Evolutionary conservation across 2,113 vertebrate genomes (phyloP), one percentile per base, ranked within the genome.

Genomic region (Eretmochelys imbricata): DNA sequence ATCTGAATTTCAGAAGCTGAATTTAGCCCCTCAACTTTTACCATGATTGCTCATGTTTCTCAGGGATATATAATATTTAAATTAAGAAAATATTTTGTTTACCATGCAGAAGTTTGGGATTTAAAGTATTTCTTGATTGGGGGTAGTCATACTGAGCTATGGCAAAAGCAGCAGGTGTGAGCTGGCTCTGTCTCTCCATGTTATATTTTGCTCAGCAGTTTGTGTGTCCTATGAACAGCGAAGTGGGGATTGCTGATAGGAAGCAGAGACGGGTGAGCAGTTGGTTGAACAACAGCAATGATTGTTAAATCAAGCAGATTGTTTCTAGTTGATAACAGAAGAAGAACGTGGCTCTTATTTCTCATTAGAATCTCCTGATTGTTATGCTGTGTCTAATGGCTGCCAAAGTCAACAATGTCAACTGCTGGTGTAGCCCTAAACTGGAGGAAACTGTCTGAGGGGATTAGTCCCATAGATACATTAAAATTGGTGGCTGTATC

Each of bases 241-340:
- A 75, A 65, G 42, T 48, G 89, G 90, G 89, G 75, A 62, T 57
- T 62, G 54, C 87, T 55, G 91, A 82, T 62, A 78, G 83, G 92
- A 75, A 48, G 78, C 35, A 55, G 79, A 87, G 65, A 82, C 48
- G 31, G 48, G 48, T 75, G 82, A 78, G 3, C 11, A 53, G 75
- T 91, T 92, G 62, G 82, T 76, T 54, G 91, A 79, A 91, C 93
- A 93, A 93, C 94, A 82, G 85, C 62, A 92, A 35, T 24, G 65
- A 50, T 93, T 94, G 85, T 88, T 94, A 93, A 94, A 96, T 92
- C n/a, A 42, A 42, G 57, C 62, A 49, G 62, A 84, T 83, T 31
- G 82, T 72, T 94, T 88, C 89, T 91, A 88, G 51, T 6, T 57
- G 89, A 55, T 81, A 31, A 46, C 57, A 65, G 48, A 79, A 3